Conservation (phyloP, 2,797 vertebrate species). For the Falco concolor region DNA sequence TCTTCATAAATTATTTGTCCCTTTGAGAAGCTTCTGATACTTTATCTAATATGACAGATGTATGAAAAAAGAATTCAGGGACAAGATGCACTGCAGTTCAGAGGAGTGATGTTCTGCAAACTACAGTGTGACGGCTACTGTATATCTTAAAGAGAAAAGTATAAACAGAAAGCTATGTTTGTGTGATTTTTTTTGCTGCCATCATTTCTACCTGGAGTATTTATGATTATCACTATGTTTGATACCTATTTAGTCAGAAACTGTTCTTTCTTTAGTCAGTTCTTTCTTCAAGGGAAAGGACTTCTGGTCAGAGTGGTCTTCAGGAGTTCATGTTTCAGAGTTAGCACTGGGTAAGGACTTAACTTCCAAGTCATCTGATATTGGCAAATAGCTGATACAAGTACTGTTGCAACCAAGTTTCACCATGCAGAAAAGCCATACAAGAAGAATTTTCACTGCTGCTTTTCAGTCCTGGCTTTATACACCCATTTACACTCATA, state of each 20-base stretch:
- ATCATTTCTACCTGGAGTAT: neutral
- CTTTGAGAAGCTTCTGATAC: neutral
- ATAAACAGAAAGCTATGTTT: neutral
- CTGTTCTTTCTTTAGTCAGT: neutral
- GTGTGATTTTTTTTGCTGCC: neutral
- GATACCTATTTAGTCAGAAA: neutral
- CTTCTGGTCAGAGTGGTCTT: neutral
- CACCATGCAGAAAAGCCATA: neutral
- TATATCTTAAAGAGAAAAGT: neutral
- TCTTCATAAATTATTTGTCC: neutral
- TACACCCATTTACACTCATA: neutral
- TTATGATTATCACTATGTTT: neutral
- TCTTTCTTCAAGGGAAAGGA: neutral
- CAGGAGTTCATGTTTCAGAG: neutral
- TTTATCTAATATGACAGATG: neutral
- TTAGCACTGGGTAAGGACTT: neutral
- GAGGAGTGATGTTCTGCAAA: neutral
- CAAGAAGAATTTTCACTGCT: neutral
- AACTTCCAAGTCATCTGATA: neutral
- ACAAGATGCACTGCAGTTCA: neutral
- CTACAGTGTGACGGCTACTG: neutral
- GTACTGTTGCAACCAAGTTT: neutral
- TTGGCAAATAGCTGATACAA: neutral
- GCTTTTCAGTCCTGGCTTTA: neutral
- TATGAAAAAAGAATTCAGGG: neutral